phyloP scores from a whole-genome alignment of 2,797 vertebrate species.

The Phalloptychus januarius region DNA sequence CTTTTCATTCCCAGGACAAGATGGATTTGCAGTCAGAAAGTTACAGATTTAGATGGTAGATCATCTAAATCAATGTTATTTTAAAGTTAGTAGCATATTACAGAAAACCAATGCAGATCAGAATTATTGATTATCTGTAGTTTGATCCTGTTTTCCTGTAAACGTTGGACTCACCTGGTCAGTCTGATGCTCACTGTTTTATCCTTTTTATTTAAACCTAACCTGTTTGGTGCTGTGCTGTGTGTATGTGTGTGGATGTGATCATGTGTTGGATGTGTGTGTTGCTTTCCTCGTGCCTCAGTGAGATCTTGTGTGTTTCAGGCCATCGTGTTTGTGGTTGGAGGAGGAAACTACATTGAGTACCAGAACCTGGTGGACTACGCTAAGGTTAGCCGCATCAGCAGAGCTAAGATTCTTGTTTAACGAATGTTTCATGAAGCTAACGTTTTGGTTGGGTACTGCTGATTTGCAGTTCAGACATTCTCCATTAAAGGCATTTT shows the following conservation, averaged over 20 bases:
- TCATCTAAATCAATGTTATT: background rate
- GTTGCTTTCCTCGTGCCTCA: background rate
- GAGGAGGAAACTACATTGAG: conserved; percentile 98
- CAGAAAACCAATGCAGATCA: background rate
- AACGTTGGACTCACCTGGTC: background rate
- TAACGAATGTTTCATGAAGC: no score
- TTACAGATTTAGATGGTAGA: background rate
- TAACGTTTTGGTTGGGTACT: no score
- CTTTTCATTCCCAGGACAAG: conserved; percentile 15
- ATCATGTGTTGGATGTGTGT: background rate
- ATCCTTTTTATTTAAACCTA: background rate
- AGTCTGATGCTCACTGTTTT: background rate
- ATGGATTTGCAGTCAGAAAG: background rate
- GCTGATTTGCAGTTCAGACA: no score
- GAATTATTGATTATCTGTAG: background rate
- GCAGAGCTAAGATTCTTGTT: no score
- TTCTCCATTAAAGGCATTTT: no score
- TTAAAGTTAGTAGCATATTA: background rate
- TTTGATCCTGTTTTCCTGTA: background rate
- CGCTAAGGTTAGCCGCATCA: conserved; percentile 82
- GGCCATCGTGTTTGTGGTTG: conserved; percentile 96
- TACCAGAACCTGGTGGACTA: conserved; percentile 98
- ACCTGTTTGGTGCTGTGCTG: no score
- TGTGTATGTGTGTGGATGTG: background rate
- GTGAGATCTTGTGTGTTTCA: conserved; percentile 58